A percentile compares a stretch with the other conserved stretches of the same genome.
Evolutionary conservation across 1,140 invertebrate genomes (phyloP).

Genomic region (Rhynchophorus ferrugineus): DNA sequence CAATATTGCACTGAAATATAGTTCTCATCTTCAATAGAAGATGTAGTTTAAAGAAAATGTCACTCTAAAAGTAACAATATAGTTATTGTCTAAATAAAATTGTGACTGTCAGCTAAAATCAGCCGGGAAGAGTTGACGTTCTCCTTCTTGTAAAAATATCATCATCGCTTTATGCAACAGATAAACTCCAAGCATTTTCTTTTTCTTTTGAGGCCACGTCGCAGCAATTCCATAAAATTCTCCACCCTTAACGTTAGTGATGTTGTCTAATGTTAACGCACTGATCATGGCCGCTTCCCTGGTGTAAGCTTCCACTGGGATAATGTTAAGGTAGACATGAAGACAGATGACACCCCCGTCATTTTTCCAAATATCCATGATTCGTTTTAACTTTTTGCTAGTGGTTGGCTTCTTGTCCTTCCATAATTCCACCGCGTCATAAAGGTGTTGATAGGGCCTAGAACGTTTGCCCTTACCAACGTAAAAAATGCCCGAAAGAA

Average conservation of each 20-base stretch:
- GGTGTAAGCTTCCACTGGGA: conserved; percentile 85
- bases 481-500: conserved; percentile 69
- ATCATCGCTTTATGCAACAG: conserved; percentile 77
- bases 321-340: conserved; percentile 85
- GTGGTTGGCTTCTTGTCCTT: conserved; percentile 32
- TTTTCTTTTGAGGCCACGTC: conserved; percentile 65
- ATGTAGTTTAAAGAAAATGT: no score
- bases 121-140: conserved; percentile 63
- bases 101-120: conserved; percentile 62
- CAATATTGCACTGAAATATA: no score
- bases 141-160: conserved; percentile 82
- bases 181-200: conserved; percentile 67
- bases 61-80: no score
- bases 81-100: no score
- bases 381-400: conserved; percentile 64
- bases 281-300: conserved; percentile 92
- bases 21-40: no score
- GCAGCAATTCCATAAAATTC: conserved; percentile 74
- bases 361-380: conserved; percentile 80
- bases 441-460: conserved; percentile 81
- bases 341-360: conserved; percentile 81
- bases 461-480: conserved; percentile 69
- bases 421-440: conserved; percentile 69
- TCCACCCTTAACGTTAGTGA: conserved; percentile 76
- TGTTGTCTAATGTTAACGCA: conserved; percentile 64